These are phyloP conservation scores for Sebastes matsubarae DNA, from an alignment of 2,797 vertebrate genomes.

Conservation along the genomic window DNA sequence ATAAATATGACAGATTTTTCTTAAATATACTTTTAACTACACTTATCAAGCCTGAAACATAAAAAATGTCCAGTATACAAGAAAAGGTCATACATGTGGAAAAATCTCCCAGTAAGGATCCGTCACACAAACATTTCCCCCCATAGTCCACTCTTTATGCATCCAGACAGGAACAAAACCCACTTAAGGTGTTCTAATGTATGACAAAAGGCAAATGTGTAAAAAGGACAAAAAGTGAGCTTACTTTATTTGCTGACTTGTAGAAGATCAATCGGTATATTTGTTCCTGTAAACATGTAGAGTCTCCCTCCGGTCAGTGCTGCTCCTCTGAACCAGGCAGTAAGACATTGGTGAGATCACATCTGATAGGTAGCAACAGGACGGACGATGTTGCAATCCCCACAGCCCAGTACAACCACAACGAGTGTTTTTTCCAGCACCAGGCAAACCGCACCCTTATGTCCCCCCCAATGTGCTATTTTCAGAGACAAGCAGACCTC, in stretches of 20 bases:
- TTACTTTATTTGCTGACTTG: conserved; percentile 25
- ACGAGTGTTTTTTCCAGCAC: conserved; percentile 67
- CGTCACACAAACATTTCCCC: not conserved
- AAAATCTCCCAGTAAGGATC: not conserved
- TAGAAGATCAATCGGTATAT: not conserved
- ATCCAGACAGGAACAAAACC: not conserved
- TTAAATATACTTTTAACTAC: not conserved
- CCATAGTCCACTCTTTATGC: not conserved
- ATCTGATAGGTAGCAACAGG: conserved; percentile 54
- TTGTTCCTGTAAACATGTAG: conserved; percentile 12
- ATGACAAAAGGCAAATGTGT: not conserved
- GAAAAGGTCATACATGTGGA: not conserved
- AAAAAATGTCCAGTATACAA: not conserved
- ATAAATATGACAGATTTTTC: not conserved
- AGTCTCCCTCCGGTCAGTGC: not conserved
- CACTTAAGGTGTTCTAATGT: not conserved
- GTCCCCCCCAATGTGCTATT: conserved; percentile 75
- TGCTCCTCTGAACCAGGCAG: not conserved
- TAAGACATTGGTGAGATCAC: conserved; percentile 31
- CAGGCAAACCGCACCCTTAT: conserved; percentile 38
- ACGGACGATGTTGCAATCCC: conserved; percentile 72
- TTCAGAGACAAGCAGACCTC: conserved; percentile 66
- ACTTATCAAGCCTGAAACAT: not conserved
- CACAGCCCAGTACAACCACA: conserved; percentile 21
- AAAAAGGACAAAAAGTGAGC: not conserved